Percentiles rank a stretch among this genome's conserved stretches.
phyloP scores from a whole-genome alignment of 1,140 invertebrate species.

The Cepaea nemoralis region DNA sequence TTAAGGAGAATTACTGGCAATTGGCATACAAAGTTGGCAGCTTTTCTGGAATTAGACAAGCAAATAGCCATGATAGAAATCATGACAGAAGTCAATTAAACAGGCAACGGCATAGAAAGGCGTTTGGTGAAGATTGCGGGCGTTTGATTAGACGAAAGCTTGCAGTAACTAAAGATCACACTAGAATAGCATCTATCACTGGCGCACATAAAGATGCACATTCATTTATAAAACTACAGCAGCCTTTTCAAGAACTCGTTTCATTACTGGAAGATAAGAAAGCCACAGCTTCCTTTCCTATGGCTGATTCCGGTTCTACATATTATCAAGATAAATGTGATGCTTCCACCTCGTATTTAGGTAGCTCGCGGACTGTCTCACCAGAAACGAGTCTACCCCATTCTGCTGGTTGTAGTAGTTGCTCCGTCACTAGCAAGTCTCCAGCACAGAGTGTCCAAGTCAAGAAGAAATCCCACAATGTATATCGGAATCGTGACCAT shows the following conservation, averaged over 20 bases:
- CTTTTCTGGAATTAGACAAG: not conserved
- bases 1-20: not conserved
- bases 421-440: too few relatives aligned
- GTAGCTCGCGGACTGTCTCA: too few relatives aligned
- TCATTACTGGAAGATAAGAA: not conserved
- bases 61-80: not conserved
- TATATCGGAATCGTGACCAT: too few relatives aligned
- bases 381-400: too few relatives aligned
- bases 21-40: not conserved
- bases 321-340: too few relatives aligned
- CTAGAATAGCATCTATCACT: not conserved
- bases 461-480: too few relatives aligned
- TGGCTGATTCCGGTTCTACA: too few relatives aligned
- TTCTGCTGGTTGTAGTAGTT: too few relatives aligned
- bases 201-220: not conserved
- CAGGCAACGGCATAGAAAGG: too few relatives aligned
- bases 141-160: not conserved
- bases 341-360: too few relatives aligned
- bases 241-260: not conserved
- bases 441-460: too few relatives aligned
- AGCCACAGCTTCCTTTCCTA: not conserved
- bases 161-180: not conserved
- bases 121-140: not conserved
- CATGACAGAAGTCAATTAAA: not conserved
- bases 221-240: not conserved